These are phyloP conservation scores for Branchellion lobata DNA, from an alignment of 2,888 invertebrate species.

Conservation along the genomic window DNA sequence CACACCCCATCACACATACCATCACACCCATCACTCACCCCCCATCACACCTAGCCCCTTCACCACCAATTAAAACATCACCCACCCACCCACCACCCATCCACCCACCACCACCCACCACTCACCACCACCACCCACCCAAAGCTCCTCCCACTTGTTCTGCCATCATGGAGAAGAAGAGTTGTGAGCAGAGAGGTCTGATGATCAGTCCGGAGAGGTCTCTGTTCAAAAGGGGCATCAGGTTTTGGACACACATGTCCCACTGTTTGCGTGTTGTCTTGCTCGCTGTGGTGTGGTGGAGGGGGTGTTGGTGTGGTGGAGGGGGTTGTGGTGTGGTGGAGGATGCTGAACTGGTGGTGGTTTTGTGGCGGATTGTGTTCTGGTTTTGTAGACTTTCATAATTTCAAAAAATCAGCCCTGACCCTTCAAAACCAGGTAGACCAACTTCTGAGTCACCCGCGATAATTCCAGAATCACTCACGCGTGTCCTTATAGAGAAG, in stretches of 20 bases:
- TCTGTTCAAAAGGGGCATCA: constrained; percentile 10
- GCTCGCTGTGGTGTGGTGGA: neutral
- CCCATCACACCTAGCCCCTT: neutral
- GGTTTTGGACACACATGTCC: constrained; percentile 15
- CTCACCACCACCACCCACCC: constrained; percentile 45
- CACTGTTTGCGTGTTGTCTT: neutral
- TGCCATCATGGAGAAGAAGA: constrained; percentile 49
- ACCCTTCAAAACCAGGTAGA: too few relatives aligned
- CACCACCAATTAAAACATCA: constrained; percentile 47
- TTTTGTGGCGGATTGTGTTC: too few relatives aligned
- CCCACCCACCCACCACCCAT: neutral
- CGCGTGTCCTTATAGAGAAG: too few relatives aligned
- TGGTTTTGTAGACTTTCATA: too few relatives aligned
- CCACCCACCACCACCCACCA: neutral
- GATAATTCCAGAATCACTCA: too few relatives aligned
- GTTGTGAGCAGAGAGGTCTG: constrained; percentile 28
- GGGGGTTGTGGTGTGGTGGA: neutral
- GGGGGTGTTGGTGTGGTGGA: neutral
- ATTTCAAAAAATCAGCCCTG: too few relatives aligned
- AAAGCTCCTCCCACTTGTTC: constrained; percentile 48
- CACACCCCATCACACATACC: neutral
- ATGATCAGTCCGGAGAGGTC: neutral
- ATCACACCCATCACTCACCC: neutral
- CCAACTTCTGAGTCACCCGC: too few relatives aligned
- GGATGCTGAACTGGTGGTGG: too few relatives aligned